phyloP scores from a whole-genome alignment of 1,140 invertebrate species.

The Formica selysi region DNA sequence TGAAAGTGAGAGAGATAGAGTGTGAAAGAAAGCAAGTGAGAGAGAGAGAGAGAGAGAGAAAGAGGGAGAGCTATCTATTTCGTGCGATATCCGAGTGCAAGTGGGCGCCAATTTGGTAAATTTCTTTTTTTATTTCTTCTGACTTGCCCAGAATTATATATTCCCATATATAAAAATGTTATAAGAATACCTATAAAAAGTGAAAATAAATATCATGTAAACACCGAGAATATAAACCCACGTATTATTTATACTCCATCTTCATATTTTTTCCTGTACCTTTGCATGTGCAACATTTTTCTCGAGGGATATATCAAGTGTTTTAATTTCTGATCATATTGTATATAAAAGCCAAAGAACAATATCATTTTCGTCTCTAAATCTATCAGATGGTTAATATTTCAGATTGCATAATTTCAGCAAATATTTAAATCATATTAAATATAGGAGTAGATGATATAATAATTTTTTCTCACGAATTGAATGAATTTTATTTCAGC shows the following conservation, averaged over 20 bases:
- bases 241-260: background rate
- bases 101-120: slow-evolving; percentile 76
- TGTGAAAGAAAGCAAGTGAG: slow-evolving; percentile 59
- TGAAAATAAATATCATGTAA: slow-evolving; percentile 79
- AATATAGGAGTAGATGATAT: background rate
- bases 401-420: background rate
- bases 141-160: slow-evolving; percentile 79
- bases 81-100: slow-evolving; percentile 63
- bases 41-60: slow-evolving; percentile 26
- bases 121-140: slow-evolving; percentile 78
- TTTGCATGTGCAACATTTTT: background rate
- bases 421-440: no score
- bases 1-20: slow-evolving; percentile 64
- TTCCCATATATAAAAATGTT: slow-evolving; percentile 78
- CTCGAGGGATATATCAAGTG: background rate
- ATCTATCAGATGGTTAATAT: background rate
- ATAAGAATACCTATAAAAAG: slow-evolving; percentile 76
- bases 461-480: background rate
- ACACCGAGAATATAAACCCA: slow-evolving; percentile 64
- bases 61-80: slow-evolving; percentile 61
- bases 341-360: background rate
- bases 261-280: background rate
- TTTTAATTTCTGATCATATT: background rate
- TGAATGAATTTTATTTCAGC: background rate
- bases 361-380: background rate